Percentiles rank a stretch among this genome's conserved stretches.
Evolutionary conservation across 2,113 vertebrate species (phyloP).

Genomic region (Xenus cinereus): DNA sequence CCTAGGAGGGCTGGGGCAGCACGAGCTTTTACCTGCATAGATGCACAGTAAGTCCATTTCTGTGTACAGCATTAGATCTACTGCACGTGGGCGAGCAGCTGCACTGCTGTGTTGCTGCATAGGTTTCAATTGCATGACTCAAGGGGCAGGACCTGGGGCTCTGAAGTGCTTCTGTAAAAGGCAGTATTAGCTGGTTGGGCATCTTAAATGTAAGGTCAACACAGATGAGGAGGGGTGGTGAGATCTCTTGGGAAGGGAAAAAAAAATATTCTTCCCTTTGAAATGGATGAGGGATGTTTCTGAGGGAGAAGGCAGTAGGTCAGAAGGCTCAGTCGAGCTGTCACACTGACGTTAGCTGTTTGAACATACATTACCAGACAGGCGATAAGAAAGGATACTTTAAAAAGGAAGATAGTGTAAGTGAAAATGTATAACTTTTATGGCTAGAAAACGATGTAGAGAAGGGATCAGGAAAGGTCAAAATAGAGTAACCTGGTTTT

Average conservation of each 20-base stretch:
- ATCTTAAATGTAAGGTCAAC: neutral
- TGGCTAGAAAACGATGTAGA: neutral
- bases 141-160: neutral
- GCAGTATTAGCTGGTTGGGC: neutral
- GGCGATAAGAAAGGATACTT: neutral
- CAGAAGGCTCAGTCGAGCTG: neutral
- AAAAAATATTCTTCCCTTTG: neutral
- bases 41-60: neutral
- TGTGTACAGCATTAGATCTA: neutral
- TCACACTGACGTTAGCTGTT: neutral
- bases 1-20: neutral
- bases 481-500: neutral
- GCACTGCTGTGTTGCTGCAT: neutral
- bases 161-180: neutral
- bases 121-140: neutral
- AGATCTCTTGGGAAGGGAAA: neutral
- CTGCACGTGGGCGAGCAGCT: rapidly evolving
- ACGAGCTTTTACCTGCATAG: neutral
- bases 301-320: neutral
- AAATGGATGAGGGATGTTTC: neutral
- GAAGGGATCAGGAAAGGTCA: neutral
- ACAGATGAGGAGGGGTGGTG: neutral
- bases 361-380: rapidly evolving
- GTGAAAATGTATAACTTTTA: neutral
- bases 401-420: neutral